Percentiles rank a stretch among this genome's conserved stretches.
Conservation (phyloP, 2,113 vertebrate species). For the Chaetops frenatus region DNA sequence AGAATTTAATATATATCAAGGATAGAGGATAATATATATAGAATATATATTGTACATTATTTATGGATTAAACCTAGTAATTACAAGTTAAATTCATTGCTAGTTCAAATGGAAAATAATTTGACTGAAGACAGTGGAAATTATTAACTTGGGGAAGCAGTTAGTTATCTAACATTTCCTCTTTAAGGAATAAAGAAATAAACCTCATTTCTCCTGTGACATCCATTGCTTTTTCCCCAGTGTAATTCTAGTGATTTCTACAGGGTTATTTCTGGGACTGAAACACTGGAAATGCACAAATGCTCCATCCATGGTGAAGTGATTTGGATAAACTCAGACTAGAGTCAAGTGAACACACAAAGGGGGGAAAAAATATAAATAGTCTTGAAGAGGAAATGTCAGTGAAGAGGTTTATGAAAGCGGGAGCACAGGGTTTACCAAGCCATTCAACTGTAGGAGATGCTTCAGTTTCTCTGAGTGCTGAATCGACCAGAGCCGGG, state of each 20-base stretch:
- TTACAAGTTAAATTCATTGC: neutral
- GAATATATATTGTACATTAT: neutral
- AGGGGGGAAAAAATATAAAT: neutral
- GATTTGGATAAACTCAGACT: neutral
- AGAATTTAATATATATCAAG: neutral
- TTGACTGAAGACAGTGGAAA: neutral
- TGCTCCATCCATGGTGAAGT: neutral
- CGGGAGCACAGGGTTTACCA: neutral
- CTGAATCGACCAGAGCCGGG: neutral
- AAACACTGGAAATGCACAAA: neutral
- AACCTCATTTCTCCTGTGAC: neutral
- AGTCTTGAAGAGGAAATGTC: neutral
- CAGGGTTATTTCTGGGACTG: neutral
- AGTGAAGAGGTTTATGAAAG: neutral
- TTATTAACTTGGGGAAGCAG: neutral
- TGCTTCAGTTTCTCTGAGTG: neutral
- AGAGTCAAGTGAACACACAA: neutral
- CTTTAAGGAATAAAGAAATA: neutral
- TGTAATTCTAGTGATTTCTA: neutral
- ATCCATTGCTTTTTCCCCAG: neutral
- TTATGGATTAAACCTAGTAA: neutral
- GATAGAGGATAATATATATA: neutral
- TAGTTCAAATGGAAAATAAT: neutral
- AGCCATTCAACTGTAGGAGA: neutral
- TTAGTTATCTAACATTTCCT: neutral